phyloP scores from a whole-genome alignment of 2,888 invertebrate genomes.

The Drosophila seclusa region DNA sequence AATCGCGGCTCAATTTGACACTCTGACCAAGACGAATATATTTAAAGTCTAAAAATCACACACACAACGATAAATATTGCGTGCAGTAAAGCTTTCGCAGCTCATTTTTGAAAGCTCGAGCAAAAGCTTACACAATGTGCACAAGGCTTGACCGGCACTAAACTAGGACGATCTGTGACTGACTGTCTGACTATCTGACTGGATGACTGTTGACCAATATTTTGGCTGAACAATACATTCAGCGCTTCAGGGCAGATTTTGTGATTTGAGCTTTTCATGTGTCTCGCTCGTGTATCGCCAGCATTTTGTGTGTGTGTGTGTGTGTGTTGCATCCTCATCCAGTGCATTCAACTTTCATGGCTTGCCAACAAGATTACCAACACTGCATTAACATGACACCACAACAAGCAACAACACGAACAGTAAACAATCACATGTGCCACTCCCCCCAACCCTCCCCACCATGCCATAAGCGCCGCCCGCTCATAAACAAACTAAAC shows the following conservation, averaged over 20 bases:
- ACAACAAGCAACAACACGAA: slow-evolving; percentile 21
- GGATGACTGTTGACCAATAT: slow-evolving; percentile 43
- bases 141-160: not conserved
- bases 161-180: not conserved
- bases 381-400: slow-evolving; percentile 40
- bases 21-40: not conserved
- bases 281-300: slow-evolving; percentile 41
- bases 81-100: not conserved
- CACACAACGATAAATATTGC: not conserved
- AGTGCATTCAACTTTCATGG: slow-evolving; percentile 50
- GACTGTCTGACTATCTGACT: not conserved
- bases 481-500: slow-evolving; percentile 26
- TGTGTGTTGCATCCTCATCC: slow-evolving; percentile 67
- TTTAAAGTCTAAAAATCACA: slow-evolving; percentile 35
- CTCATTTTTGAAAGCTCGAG: not conserved
- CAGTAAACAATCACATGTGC: slow-evolving; percentile 39
- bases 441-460: slow-evolving; percentile 12
- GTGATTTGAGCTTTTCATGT: slow-evolving; percentile 36
- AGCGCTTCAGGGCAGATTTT: slow-evolving; percentile 16
- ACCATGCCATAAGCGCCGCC: slow-evolving; percentile 20
- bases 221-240: slow-evolving; percentile 12
- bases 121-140: not conserved
- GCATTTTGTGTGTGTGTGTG: slow-evolving; percentile 54
- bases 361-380: slow-evolving; percentile 35
- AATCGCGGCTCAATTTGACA: slow-evolving; percentile 19